Evolutionary conservation across 1,140 invertebrate genomes (phyloP), one percentile per base, ranked within the genome.

Genomic region (Luehdorfia chinensis): DNA sequence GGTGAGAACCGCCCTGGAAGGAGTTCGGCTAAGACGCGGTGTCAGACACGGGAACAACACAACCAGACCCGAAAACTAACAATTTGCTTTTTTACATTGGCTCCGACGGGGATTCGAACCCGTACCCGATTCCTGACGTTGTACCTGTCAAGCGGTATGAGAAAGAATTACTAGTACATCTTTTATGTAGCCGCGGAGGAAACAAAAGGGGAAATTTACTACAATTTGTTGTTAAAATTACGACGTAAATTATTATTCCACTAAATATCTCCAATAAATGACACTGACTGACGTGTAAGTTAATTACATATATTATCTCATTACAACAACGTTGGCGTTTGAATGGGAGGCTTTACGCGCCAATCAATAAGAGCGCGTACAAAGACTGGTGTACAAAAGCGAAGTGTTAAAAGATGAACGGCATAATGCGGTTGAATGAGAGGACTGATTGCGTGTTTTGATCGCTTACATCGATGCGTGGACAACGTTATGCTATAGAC

Each of bases 391-490:
- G 25, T 47, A 66, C 55, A 64, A 68, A 62, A 47, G 53, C 31
- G 55, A 50, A 60, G 65, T 69, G 64, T 60, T 70, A 66, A 70
- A 61, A 72, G 66, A 67, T 67, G 61, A 62, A 69, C 58, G 54
- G 59, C 59, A 63, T 66, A 66, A 74, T 75, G 61, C 56, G 50
- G 34, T 23, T 66, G 63, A 70, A 75, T 72, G 59, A 60, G 45
- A 59, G 51, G 59, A 55, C 50, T 69, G 63, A 75, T 75, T 75
- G 63, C 64, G 59, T 70, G 63, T 65, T 57, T 53, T 61, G 65
- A 64, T 56, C 60, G 48, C 32, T 56, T 59, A 50, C 47, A 54
- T 32, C 41, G 47, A 32, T 44, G n/a, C 18, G 7, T 28, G 56
- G 49, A 55, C 37, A 48, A 51, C 21, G 15, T 56, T 47, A 66